Percentiles rank a stretch among this genome's conserved stretches.
Conservation (phyloP, 2,113 vertebrate genomes). For the Caloenas nicobarica region DNA sequence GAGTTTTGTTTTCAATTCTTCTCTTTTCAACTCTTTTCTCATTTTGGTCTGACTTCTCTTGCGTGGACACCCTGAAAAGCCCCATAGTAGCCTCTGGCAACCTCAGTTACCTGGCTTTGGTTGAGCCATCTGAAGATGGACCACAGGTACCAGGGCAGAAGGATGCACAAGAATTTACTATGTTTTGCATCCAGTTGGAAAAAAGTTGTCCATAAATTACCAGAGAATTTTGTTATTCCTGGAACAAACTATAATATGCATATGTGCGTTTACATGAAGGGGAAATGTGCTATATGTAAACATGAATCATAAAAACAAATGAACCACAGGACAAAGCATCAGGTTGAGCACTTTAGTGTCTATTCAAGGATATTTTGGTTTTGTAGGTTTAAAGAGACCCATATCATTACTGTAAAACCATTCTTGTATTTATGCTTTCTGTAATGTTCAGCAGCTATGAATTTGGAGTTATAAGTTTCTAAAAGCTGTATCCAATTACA, state of each 20-base stretch:
- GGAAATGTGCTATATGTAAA: not conserved
- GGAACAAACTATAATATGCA: not conserved
- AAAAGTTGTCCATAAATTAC: not conserved
- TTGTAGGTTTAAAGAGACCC: not conserved
- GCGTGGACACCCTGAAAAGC: not conserved
- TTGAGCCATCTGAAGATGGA: not conserved
- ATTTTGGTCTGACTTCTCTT: not conserved
- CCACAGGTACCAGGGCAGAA: not conserved
- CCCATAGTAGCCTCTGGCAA: not conserved
- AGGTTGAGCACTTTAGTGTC: not conserved
- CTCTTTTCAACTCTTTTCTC: not conserved
- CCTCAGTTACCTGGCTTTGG: not conserved
- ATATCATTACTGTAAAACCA: not conserved
- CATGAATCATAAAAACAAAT: not conserved
- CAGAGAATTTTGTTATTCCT: not conserved
- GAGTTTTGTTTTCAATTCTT: not conserved
- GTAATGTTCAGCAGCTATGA: conserved; percentile 37
- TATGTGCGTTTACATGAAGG: fast-evolving
- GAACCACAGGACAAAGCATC: not conserved
- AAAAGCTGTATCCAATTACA: conserved; percentile 86
- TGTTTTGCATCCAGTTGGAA: not conserved
- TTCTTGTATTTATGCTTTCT: conserved; percentile 50
- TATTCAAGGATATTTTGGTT: not conserved
- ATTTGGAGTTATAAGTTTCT: conserved; percentile 73
- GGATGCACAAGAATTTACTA: not conserved